These are phyloP conservation scores for Anoplolepis gracilipes DNA, from an alignment of 1,140 invertebrate species.

Conservation along the genomic window DNA sequence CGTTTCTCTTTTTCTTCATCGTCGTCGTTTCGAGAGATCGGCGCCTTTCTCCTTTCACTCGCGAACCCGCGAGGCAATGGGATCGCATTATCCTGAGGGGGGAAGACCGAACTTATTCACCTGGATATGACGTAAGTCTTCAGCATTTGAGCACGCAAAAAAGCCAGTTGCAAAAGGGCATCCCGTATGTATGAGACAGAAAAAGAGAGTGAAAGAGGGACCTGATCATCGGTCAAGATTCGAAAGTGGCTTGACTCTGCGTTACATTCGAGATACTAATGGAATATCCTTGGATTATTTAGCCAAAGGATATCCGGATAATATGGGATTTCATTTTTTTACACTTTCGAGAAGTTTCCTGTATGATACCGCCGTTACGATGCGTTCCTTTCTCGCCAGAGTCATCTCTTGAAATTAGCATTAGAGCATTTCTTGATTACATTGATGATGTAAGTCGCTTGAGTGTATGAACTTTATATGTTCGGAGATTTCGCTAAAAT, in stretches of 20 bases:
- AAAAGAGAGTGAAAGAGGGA: conserved; percentile 16
- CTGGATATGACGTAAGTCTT: conserved; percentile 77
- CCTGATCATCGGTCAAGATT: conserved; percentile 76
- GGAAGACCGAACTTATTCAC: conserved; percentile 67
- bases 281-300: conserved; percentile 15
- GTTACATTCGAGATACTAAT: not conserved
- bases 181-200: conserved; percentile 24
- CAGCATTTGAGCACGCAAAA: conserved; percentile 43
- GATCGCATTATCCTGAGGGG: conserved; percentile 47
- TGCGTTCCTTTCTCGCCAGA: conserved; percentile 5
- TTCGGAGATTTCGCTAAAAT: conserved; percentile 2
- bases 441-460: conserved; percentile 33
- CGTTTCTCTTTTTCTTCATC: conserved; percentile 55
- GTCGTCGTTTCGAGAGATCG: conserved; percentile 23
- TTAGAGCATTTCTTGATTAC: conserved; percentile 48
- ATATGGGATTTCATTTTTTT: not conserved
- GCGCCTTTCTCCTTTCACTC: conserved; percentile 84
- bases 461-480: not conserved
- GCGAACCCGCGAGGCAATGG: conserved; percentile 36
- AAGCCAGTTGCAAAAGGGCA: conserved; percentile 61
- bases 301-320: conserved; percentile 27
- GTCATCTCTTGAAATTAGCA: conserved; percentile 39
- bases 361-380: not conserved
- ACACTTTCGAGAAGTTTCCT: not conserved
- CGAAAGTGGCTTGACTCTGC: conserved; percentile 75